These are phyloP conservation scores for Falco peregrinus DNA, from an alignment of 2,797 vertebrate species.

Conservation along the genomic window DNA sequence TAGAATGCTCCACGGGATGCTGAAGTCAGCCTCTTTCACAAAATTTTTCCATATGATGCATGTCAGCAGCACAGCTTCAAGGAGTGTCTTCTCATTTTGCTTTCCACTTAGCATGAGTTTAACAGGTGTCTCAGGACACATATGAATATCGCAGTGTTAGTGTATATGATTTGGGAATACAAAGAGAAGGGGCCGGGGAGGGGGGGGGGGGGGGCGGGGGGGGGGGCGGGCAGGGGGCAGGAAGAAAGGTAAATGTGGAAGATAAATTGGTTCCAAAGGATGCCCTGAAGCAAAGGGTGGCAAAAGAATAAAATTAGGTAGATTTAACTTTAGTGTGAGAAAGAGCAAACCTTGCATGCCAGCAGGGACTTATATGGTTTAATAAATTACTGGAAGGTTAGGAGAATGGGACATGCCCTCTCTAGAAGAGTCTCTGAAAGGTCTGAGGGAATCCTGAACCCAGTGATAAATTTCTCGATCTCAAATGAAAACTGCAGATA, in stretches of 20 bases:
- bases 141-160: neutral
- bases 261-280: slow-evolving; percentile 31
- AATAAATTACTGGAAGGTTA: slow-evolving; percentile 27
- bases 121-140: neutral
- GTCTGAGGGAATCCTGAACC: neutral
- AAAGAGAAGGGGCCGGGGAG: neutral
- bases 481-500: neutral
- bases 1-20: neutral
- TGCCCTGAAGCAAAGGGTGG: neutral
- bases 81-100: neutral
- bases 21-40: neutral
- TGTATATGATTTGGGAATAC: neutral
- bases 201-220: too few species aligned
- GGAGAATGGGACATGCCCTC: neutral
- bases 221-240: too few species aligned
- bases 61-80: slow-evolving; percentile 6
- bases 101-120: neutral
- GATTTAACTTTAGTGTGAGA: slow-evolving; percentile 16
- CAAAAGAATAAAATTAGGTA: neutral
- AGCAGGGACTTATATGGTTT: neutral
- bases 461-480: neutral
- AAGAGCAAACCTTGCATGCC: slow-evolving; percentile 15
- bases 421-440: neutral
- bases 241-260: neutral
- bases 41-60: slow-evolving; percentile 22